These are phyloP conservation scores for Propithecus coquereli DNA, from an alignment of 2,113 vertebrate genomes.

Conservation along the genomic window DNA sequence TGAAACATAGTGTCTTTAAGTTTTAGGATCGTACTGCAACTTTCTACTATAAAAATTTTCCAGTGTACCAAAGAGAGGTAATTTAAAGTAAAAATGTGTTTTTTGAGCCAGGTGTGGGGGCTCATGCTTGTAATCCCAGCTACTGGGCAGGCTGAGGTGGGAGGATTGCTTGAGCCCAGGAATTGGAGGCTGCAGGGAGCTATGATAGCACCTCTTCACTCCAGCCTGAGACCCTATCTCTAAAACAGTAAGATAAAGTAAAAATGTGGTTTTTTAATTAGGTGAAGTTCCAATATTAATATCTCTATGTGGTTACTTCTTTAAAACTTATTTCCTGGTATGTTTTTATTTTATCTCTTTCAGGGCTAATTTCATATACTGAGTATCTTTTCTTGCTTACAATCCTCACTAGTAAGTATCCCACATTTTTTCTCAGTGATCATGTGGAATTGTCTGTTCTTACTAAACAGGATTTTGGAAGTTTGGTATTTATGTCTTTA, in stretches of 20 bases:
- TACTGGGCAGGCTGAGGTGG: too few relatives aligned
- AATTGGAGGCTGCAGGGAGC: too few relatives aligned
- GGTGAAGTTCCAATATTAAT: background rate
- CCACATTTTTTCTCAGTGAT: background rate
- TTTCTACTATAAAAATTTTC: background rate
- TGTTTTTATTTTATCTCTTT: slow-evolving; percentile 70
- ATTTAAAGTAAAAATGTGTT: slow-evolving; percentile 1
- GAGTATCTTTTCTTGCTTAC: slow-evolving; percentile 98
- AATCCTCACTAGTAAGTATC: slow-evolving; percentile 95
- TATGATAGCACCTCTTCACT: too few relatives aligned
- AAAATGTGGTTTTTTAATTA: background rate
- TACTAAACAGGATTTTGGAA: background rate
- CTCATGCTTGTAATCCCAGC: too few relatives aligned
- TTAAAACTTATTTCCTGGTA: slow-evolving; percentile 30
- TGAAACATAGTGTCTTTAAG: background rate
- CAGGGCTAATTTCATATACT: slow-evolving; percentile 97
- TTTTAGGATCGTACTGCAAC: background rate
- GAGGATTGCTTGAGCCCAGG: too few relatives aligned
- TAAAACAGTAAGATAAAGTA: background rate
- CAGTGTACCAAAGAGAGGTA: background rate
- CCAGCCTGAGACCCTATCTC: too few relatives aligned
- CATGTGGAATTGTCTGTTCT: background rate
- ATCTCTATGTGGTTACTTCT: background rate
- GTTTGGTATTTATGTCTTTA: background rate
- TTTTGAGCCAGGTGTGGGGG: too few relatives aligned